These are phyloP conservation scores for Netelia inedita DNA, from an alignment of 2,888 invertebrate genomes.

Conservation along the genomic window DNA sequence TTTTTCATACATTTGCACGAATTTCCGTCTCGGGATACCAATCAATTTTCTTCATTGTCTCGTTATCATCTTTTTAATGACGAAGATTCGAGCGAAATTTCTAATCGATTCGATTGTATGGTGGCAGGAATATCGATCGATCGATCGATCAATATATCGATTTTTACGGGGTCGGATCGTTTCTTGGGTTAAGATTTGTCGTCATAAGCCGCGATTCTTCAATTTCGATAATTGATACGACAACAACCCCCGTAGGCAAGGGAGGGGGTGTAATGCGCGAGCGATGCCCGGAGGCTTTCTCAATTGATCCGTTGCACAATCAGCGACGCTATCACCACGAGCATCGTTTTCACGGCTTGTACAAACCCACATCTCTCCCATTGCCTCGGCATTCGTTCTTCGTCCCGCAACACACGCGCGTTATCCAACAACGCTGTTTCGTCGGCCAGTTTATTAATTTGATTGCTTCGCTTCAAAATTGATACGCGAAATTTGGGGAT, in stretches of 20 bases:
- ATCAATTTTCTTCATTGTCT: too few species aligned
- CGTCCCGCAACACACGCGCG: constrained; percentile 43
- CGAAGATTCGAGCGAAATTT: too few species aligned
- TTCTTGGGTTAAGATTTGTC: constrained; percentile 12
- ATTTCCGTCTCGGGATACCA: constrained; percentile 1
- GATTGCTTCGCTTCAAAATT: constrained; percentile 78
- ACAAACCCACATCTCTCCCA: constrained; percentile 33
- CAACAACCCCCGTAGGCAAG: constrained; percentile 75
- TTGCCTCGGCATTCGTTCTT: constrained; percentile 29
- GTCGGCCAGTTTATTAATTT: constrained; percentile 84
- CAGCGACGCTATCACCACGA: constrained; percentile 25
- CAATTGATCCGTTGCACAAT: constrained; percentile 39
- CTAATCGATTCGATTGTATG: too few species aligned
- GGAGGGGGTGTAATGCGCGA: constrained; percentile 75
- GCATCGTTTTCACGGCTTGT: constrained; percentile 45
- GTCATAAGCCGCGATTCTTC: constrained; percentile 78
- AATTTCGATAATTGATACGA: constrained; percentile 83
- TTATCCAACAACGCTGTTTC: constrained; percentile 71
- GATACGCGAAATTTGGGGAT: constrained; percentile 66
- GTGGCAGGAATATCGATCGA: too few species aligned
- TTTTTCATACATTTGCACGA: constrained; percentile 12
- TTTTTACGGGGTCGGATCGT: background rate
- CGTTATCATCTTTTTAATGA: too few species aligned
- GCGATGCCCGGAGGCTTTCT: constrained; percentile 43
- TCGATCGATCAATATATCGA: background rate